Evolutionary conservation across 2,888 invertebrate species (phyloP).

Genomic region (Caenorhabditis doughertyi): DNA sequence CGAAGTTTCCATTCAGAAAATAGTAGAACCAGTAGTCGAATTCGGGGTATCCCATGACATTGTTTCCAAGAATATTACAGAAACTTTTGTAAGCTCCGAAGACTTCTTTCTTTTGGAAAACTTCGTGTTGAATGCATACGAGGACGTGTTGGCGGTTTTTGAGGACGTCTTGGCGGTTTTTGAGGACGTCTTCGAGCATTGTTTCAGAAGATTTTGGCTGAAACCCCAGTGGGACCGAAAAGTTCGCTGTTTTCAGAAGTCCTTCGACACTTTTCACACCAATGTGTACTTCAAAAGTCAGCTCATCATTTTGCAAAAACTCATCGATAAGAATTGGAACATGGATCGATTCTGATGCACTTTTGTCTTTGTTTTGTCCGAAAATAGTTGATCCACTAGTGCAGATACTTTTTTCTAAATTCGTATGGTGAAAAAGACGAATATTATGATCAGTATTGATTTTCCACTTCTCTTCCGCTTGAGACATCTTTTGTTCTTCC

Average conservation of each 20-base stretch:
- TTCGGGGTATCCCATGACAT: too few species aligned
- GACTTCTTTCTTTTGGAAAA: too few species aligned
- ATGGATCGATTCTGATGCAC: neutral
- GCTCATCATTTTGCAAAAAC: slow-evolving; percentile 10
- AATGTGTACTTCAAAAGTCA: slow-evolving; percentile 36
- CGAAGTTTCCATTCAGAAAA: too few species aligned
- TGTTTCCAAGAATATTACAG: too few species aligned
- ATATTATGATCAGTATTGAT: slow-evolving; percentile 21
- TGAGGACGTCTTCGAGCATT: too few species aligned
- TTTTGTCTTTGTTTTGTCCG: neutral
- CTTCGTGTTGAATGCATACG: too few species aligned
- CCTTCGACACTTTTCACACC: slow-evolving; percentile 20
- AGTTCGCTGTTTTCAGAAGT: neutral
- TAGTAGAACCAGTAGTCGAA: too few species aligned
- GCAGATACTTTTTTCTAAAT: neutral
- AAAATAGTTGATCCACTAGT: neutral
- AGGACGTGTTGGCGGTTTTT: too few species aligned
- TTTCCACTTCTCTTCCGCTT: slow-evolving; percentile 7
- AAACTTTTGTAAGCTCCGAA: too few species aligned
- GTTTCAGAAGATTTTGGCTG: too few species aligned
- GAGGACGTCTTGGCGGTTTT: too few species aligned
- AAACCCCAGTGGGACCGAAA: too few species aligned
- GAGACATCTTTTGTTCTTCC: neutral
- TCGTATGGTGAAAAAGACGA: slow-evolving; percentile 6
- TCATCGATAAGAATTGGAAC: neutral